Conservation (phyloP, 2,113 vertebrate species). For the Rynchops niger region DNA sequence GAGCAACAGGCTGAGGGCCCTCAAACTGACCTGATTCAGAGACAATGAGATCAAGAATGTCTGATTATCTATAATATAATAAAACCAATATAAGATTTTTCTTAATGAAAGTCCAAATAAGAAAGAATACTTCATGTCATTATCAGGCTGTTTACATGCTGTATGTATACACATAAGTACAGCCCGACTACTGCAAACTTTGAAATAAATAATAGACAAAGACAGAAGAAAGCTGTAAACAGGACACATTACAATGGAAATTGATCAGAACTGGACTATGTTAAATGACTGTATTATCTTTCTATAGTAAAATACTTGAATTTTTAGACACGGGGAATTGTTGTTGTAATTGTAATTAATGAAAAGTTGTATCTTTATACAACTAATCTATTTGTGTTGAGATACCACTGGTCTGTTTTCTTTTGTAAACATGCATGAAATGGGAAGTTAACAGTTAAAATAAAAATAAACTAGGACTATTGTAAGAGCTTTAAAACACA, state of each 20-base stretch:
- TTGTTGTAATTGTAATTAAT: too few relatives aligned
- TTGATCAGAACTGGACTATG: neutral
- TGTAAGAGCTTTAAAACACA: neutral
- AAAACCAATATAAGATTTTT: neutral
- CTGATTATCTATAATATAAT: neutral
- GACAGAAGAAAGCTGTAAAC: neutral
- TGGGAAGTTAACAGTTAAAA: neutral
- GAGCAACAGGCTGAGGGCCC: neutral
- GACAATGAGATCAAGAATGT: neutral
- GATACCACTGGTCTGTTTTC: neutral
- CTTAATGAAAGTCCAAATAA: neutral
- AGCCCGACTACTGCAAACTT: neutral
- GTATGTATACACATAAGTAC: neutral
- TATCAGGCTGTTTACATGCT: neutral
- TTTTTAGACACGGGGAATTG: neutral
- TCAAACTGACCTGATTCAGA: neutral
- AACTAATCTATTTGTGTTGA: neutral
- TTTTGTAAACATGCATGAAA: neutral
- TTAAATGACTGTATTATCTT: neutral
- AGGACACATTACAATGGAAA: neutral
- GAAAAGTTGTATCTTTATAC: too few relatives aligned
- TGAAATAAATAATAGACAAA: neutral
- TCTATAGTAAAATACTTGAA: neutral
- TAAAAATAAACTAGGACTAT: neutral
- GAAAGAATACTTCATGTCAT: neutral